Evolutionary conservation across 1,140 invertebrate species (phyloP).

Genomic region (Bombus breviceps): DNA sequence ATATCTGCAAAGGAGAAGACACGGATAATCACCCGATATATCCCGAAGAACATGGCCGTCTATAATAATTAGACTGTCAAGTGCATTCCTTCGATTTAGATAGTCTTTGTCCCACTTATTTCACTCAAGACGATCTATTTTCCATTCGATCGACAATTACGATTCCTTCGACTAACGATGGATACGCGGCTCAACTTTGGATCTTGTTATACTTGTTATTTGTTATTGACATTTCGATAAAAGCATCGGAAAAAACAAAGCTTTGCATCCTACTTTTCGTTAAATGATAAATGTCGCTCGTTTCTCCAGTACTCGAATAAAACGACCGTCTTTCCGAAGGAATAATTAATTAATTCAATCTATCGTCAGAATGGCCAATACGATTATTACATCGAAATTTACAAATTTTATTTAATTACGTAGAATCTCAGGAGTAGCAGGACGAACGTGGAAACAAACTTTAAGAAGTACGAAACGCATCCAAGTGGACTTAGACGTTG

Average conservation of each 20-base stretch:
- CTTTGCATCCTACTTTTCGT: background rate
- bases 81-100: slow-evolving; percentile 43
- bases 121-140: slow-evolving; percentile 42
- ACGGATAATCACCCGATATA: background rate
- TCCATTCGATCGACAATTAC: slow-evolving; percentile 46
- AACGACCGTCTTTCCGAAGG: no score
- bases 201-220: background rate
- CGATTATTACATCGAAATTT: no score
- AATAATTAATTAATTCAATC: no score
- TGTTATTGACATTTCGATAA: slow-evolving; percentile 9
- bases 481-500: no score
- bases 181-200: background rate
- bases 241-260: background rate
- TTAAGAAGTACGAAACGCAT: no score
- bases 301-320: no score
- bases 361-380: no score
- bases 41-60: background rate
- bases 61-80: slow-evolving; percentile 48
- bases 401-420: no score
- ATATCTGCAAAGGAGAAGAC: background rate
- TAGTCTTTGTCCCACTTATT: slow-evolving; percentile 18
- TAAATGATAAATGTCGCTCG: background rate
- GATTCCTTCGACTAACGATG: slow-evolving; percentile 17
- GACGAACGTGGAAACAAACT: no score
- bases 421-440: no score